These are phyloP conservation scores for Chrysina gloriosa DNA, from an alignment of 2,888 invertebrate genomes.

Conservation along the genomic window DNA sequence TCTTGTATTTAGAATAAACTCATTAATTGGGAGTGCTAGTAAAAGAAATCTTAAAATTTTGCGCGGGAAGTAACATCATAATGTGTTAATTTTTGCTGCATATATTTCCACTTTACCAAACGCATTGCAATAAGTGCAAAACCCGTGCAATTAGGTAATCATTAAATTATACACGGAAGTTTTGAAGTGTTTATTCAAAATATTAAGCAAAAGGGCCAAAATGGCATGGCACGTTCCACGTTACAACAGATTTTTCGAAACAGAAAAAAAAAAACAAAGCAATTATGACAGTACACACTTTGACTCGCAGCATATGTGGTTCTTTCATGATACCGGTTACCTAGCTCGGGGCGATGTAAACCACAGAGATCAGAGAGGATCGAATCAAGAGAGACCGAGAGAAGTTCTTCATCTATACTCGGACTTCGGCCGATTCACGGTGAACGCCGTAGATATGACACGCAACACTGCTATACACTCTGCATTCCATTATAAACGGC, in stretches of 20 bases:
- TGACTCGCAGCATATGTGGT: conserved; percentile 33
- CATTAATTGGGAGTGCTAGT: too few relatives aligned
- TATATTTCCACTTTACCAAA: too few relatives aligned
- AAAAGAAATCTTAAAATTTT: too few relatives aligned
- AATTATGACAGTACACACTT: conserved; percentile 39
- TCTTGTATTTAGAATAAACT: too few relatives aligned
- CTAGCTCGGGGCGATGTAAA: conserved; percentile 25
- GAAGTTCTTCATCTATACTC: conserved; percentile 27
- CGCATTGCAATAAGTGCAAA: too few relatives aligned
- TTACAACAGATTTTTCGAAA: conserved; percentile 9
- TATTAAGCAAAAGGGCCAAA: conserved; percentile 8
- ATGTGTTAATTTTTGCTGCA: too few relatives aligned
- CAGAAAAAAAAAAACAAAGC: conserved; percentile 18
- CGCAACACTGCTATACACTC: conserved; percentile 41
- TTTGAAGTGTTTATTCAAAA: conserved; percentile 7
- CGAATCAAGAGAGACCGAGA: conserved; percentile 25
- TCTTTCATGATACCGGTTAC: conserved; percentile 37
- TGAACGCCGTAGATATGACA: conserved; percentile 31
- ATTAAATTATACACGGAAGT: too few relatives aligned
- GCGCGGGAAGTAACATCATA: too few relatives aligned
- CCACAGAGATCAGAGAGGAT: conserved; percentile 30
- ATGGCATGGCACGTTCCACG: conserved; percentile 12
- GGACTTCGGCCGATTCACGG: conserved; percentile 18
- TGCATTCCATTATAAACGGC: conserved; percentile 47
- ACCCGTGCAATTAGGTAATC: too few relatives aligned